Evolutionary conservation across 2,888 invertebrate species (phyloP).

Genomic region (Orchesellides sinensis): DNA sequence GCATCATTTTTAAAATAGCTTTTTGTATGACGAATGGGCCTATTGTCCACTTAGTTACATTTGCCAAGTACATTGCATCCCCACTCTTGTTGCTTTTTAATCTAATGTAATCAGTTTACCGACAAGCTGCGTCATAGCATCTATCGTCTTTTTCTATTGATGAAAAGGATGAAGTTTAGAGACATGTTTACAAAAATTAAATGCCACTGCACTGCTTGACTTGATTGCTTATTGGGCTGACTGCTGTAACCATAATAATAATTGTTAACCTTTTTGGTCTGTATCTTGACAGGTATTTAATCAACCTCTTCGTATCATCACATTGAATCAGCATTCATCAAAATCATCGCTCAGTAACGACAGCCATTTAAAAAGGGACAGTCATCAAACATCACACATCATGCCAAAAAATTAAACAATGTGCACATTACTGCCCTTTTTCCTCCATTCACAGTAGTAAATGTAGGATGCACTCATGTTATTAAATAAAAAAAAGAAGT

Average conservation of each 20-base stretch:
- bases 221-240: conserved; percentile 48
- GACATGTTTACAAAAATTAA: conserved; percentile 18
- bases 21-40: conserved; percentile 44
- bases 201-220: conserved; percentile 29
- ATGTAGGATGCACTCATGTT: conserved; percentile 2
- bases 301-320: conserved; percentile 10
- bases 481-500: neutral
- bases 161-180: conserved; percentile 6
- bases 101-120: conserved; percentile 50
- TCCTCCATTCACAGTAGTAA: conserved; percentile 7
- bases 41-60: conserved; percentile 44
- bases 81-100: conserved; percentile 1
- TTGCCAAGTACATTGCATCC: neutral
- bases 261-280: conserved; percentile 36
- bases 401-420: conserved; percentile 44
- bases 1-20: conserved; percentile 31
- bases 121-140: conserved; percentile 40
- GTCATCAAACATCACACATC: neutral
- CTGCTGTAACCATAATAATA: conserved; percentile 9
- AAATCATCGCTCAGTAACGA: conserved; percentile 5
- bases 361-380: conserved; percentile 13
- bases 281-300: conserved; percentile 42
- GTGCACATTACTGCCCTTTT: conserved; percentile 18
- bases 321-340: conserved; percentile 33
- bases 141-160: conserved; percentile 16